Evolutionary conservation across 2,888 invertebrate genomes (phyloP), one percentile per base, ranked within the genome.

Genomic region (Cephus sareptanus): DNA sequence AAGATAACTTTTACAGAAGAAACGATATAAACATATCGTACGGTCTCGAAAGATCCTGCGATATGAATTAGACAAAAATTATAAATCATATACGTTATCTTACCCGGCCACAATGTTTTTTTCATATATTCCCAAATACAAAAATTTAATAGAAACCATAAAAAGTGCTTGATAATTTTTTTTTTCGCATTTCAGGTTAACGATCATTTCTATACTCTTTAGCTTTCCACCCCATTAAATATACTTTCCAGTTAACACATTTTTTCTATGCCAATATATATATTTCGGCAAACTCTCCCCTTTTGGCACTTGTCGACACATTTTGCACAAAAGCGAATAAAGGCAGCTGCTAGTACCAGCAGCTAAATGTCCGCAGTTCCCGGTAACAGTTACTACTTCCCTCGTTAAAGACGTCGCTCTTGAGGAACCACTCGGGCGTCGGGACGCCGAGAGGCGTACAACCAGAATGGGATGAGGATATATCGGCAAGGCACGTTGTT

Each of bases 1-100:
- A 81, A 77, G 83, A 84, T 74, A 78, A 81, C 77, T 83, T 86
- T 78, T 85, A 85, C 81, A 80, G 85, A 40, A 82, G 83, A 76
- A 85, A 82, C 75, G 82, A 81, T 71, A 79, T 82, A 40, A 83
- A 84, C 75, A 69, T 84, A 31, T 81, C 80, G 2, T 79, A 76
- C 34, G 30, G 75, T 74, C 35, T 30, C n/a, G 75, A 76, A 68
- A 78, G 1, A 37, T 76, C 69, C 33, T 37, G 78, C 71, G 23
- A 56, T 6, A 13, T 40, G 1, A 40, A 13, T 37, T 40, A 40
- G 40, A 40, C 4, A 1, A 13, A 15, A 40, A 13, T 15, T 4
- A 15, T 40, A 4, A 40, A 40, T 40, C 4, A 15, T 1, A 40
- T 37, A 37, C 73, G 1, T 33, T 15, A 12, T 30, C 23, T 31